Conservation (phyloP, 2,113 vertebrate species). For the Sisor rabdophorus region DNA sequence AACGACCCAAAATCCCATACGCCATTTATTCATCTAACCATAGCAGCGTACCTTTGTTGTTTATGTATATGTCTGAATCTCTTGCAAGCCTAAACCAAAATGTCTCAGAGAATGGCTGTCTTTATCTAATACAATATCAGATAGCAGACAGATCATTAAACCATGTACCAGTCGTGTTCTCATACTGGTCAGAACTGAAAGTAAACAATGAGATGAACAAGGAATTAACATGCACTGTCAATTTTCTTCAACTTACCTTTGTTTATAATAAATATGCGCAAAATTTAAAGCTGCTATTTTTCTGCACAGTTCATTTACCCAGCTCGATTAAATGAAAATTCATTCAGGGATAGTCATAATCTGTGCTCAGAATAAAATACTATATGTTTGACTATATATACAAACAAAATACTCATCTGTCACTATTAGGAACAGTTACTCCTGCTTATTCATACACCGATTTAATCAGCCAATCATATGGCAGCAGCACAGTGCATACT, state of each 20-base stretch:
- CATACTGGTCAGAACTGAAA: constrained; percentile 31
- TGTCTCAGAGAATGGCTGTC: constrained; percentile 72
- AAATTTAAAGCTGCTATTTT: background rate
- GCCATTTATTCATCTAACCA: background rate
- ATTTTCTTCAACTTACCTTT: constrained; percentile 63
- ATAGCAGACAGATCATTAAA: constrained; percentile 30
- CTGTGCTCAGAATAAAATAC: background rate
- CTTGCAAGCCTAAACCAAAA: constrained; percentile 63
- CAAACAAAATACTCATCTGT: background rate
- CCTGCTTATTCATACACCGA: background rate
- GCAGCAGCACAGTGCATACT: background rate
- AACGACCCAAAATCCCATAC: constrained; percentile 10
- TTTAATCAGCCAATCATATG: background rate
- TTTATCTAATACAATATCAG: constrained; percentile 48
- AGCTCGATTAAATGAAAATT: background rate
- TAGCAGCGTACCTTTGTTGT: constrained; percentile 15
- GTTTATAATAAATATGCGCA: constrained; percentile 43
- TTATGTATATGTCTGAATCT: constrained; percentile 9
- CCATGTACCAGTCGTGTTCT: constrained; percentile 9
- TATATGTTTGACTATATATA: background rate
- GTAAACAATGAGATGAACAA: constrained; percentile 43
- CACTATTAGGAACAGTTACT: background rate
- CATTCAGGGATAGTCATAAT: constrained; percentile 2
- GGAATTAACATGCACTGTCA: constrained; percentile 9
- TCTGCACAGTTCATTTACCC: constrained; percentile 4